These are phyloP conservation scores for Matsumyia berberina DNA, from an alignment of 2,888 invertebrate species.

Conservation along the genomic window DNA sequence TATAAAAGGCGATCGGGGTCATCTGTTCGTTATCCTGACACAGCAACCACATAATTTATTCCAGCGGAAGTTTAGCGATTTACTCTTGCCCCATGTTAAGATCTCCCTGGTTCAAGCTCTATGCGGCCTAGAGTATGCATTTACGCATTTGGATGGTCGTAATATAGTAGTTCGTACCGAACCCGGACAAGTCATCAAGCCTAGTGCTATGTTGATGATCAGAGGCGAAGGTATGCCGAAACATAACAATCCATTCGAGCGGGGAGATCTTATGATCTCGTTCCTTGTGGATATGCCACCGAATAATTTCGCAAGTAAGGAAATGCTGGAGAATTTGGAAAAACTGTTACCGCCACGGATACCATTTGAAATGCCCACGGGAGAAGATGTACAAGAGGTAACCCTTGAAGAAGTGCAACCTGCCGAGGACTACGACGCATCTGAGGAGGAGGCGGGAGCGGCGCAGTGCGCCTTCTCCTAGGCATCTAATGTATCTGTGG, in stretches of 20 bases:
- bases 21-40: conserved; percentile 94
- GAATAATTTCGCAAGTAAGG: conserved; percentile 90
- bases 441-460: conserved; percentile 79
- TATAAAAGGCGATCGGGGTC: conserved; percentile 93
- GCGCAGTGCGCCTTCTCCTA: conserved; percentile 66
- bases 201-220: conserved; percentile 91
- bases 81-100: conserved; percentile 88
- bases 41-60: conserved; percentile 92
- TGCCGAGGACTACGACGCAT: conserved; percentile 84
- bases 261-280: conserved; percentile 93
- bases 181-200: conserved; percentile 93
- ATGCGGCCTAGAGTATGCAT: conserved; percentile 93
- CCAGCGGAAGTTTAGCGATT: conserved; percentile 90
- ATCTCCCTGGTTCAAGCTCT: conserved; percentile 94
- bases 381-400: conserved; percentile 94
- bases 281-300: conserved; percentile 95
- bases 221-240: conserved; percentile 96
- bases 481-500: conserved; percentile 48
- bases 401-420: conserved; percentile 91
- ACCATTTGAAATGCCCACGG: conserved; percentile 89
- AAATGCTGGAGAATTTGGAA: conserved; percentile 89
- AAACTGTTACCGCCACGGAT: conserved; percentile 90
- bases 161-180: conserved; percentile 91
- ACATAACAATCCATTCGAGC: conserved; percentile 92
- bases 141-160: conserved; percentile 96